Evolutionary conservation across 2,797 vertebrate genomes (phyloP).

Genomic region (Microchirus variegatus): DNA sequence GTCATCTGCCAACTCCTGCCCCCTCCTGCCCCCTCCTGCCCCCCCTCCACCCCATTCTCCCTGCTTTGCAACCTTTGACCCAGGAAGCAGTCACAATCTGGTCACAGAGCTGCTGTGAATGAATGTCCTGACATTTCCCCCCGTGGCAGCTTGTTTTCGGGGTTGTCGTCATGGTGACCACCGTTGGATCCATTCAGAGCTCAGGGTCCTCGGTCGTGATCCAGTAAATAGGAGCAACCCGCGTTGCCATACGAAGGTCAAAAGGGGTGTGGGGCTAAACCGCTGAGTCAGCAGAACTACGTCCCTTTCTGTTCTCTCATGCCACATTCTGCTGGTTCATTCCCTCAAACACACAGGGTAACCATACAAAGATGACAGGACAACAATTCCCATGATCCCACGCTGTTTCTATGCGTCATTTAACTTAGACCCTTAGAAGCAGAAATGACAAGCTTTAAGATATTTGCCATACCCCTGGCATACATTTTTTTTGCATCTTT

Average conservation of each 20-base stretch:
- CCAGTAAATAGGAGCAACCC: slow-evolving; percentile 22
- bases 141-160: slow-evolving; percentile 1
- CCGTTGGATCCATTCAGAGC: neutral
- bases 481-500: too few relatives aligned
- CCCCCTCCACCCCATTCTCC: slow-evolving; percentile 45
- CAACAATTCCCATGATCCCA: too few relatives aligned
- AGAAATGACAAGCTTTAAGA: too few relatives aligned
- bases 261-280: neutral
- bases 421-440: too few relatives aligned
- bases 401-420: too few relatives aligned
- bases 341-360: neutral
- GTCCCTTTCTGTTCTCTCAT: neutral
- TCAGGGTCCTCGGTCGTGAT: neutral
- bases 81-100: slow-evolving; percentile 41
- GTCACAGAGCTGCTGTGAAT: slow-evolving; percentile 25
- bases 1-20: slow-evolving; percentile 35
- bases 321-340: neutral
- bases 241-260: slow-evolving; percentile 2
- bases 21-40: too few relatives aligned
- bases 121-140: slow-evolving; percentile 22
- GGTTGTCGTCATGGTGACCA: slow-evolving; percentile 29
- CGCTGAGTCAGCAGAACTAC: slow-evolving; percentile 40
- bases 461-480: too few relatives aligned
- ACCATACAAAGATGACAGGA: too few relatives aligned
- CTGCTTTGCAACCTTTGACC: slow-evolving; percentile 58